A percentile compares a stretch with the other conserved stretches of the same genome.
These are phyloP conservation scores for Oreonectes daqikongensis DNA, from an alignment of 2,797 vertebrate genomes.

Conservation along the genomic window DNA sequence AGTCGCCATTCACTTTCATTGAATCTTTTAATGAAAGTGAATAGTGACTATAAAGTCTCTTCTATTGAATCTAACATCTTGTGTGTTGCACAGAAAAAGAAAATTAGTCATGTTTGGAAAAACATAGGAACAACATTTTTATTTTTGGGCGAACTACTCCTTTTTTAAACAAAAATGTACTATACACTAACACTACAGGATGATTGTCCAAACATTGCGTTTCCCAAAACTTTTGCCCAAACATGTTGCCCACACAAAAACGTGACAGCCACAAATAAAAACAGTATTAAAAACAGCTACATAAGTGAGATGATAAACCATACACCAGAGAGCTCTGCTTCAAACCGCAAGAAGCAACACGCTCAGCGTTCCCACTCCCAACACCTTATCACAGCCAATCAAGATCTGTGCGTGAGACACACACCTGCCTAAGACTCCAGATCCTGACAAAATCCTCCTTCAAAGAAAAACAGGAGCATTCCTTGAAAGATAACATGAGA, in stretches of 20 bases:
- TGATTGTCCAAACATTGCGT: neutral
- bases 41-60: neutral
- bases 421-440: neutral
- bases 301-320: neutral
- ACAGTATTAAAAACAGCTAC: neutral
- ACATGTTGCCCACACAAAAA: neutral
- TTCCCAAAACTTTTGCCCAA: neutral
- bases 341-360: slow-evolving; percentile 65
- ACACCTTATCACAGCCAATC: slow-evolving; percentile 33
- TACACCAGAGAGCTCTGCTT: slow-evolving; percentile 58
- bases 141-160: too few relatives aligned
- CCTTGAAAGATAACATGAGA: slow-evolving; percentile 4
- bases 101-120: neutral
- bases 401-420: neutral
- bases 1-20: neutral
- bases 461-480: slow-evolving; percentile 5
- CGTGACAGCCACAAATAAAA: neutral
- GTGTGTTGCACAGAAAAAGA: neutral
- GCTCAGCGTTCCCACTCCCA: slow-evolving; percentile 11
- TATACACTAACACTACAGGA: neutral
- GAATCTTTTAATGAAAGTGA: neutral
- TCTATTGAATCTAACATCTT: too few relatives aligned
- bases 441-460: slow-evolving; percentile 3
- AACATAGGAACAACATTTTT: neutral
- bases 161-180: neutral